Conservation (phyloP, 2,888 invertebrate species). For the Apamea epomidion region DNA sequence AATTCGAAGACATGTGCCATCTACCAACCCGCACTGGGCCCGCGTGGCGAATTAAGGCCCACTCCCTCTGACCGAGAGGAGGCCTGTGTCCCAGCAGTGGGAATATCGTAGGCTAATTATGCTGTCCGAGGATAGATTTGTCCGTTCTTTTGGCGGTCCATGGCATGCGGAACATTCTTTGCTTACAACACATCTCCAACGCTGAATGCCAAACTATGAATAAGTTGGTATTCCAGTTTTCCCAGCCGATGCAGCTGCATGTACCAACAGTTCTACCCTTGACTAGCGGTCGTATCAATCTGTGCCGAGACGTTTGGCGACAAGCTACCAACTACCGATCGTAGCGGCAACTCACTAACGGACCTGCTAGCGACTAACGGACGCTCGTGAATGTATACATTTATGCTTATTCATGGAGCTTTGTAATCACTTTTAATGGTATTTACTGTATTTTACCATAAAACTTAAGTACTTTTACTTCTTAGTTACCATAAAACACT, state of each 20-base stretch:
- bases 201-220: neutral
- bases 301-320: slow-evolving; percentile 20
- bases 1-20: too few relatives aligned
- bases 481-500: neutral
- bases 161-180: neutral
- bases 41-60: too few relatives aligned
- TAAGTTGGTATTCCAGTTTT: neutral
- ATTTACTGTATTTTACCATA: slow-evolving; percentile 47
- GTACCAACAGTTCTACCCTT: neutral
- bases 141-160: neutral
- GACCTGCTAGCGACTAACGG: slow-evolving; percentile 34
- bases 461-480: neutral
- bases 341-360: slow-evolving; percentile 56
- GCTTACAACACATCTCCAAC: neutral
- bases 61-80: too few relatives aligned
- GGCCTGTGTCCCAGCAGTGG: neutral
- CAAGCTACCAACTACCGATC: slow-evolving; percentile 12
- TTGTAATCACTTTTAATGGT: slow-evolving; percentile 54
- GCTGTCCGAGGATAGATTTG: neutral
- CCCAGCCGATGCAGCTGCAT: neutral
- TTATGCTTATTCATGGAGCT: slow-evolving; percentile 55
- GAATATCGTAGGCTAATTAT: neutral
- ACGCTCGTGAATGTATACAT: slow-evolving; percentile 34
- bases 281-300: slow-evolving; percentile 28
- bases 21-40: too few relatives aligned